phyloP scores from a whole-genome alignment of 2,888 invertebrate species.

The Neoascia interrupta region DNA sequence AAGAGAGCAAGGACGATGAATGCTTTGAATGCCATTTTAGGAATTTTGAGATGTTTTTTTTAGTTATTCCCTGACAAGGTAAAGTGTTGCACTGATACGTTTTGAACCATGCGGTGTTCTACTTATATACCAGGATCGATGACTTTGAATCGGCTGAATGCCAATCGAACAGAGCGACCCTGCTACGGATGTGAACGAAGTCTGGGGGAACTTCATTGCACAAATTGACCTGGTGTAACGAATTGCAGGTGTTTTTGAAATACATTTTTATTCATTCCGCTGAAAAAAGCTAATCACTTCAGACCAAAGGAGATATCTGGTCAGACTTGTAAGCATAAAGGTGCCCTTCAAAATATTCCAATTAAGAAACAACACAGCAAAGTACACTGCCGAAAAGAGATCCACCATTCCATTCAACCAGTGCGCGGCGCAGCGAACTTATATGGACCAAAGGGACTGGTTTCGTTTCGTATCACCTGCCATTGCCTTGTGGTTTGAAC shows the following conservation, averaged over 20 bases:
- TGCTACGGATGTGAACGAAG: neutral
- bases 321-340: neutral
- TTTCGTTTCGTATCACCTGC: neutral
- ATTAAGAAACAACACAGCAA: constrained; percentile 4
- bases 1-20: constrained; percentile 82
- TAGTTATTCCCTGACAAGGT: constrained; percentile 25
- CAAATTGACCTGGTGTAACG: neutral
- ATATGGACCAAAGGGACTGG: too few relatives aligned
- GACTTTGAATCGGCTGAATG: constrained; percentile 8
- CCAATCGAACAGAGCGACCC: constrained; percentile 10
- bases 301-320: constrained; percentile 1
- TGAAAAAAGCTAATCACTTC: constrained; percentile 11
- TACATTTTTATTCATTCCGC: neutral
- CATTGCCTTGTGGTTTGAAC: too few relatives aligned
- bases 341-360: constrained; percentile 32
- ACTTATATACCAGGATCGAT: constrained; percentile 48
- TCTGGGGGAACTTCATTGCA: constrained; percentile 7
- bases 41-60: constrained; percentile 8
- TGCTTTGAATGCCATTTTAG: constrained; percentile 77
- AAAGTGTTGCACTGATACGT: constrained; percentile 23
- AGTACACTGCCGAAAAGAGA: neutral
- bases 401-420: neutral
- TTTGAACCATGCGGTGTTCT: constrained; percentile 5
- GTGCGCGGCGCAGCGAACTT: too few relatives aligned
- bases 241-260: constrained; percentile 7